Conservation (phyloP, 2,888 invertebrate genomes). For the Watsonalla binaria region DNA sequence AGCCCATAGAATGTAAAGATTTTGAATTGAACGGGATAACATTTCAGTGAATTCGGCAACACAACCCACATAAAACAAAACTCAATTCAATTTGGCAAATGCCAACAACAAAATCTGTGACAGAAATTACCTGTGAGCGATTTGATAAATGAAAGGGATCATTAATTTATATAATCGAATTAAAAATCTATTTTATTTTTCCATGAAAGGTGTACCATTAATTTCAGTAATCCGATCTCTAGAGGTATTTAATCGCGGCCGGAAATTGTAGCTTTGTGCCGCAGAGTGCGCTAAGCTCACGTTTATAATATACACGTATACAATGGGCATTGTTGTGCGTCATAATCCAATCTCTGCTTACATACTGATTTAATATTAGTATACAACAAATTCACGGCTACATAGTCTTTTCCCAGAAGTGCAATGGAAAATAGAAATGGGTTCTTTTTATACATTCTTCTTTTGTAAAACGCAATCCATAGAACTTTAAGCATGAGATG, state of each 20-base stretch:
- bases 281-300: conserved; percentile 23
- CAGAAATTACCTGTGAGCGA: conserved; percentile 20
- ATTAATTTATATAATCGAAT: conserved; percentile 28
- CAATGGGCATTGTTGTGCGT: conserved; percentile 14
- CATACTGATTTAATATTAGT: conserved; percentile 1
- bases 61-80: background rate
- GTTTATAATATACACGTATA: conserved; percentile 12
- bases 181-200: conserved; percentile 18
- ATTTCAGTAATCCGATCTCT: conserved; percentile 28
- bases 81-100: background rate
- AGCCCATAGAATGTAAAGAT: too few species aligned
- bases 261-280: conserved; percentile 16
- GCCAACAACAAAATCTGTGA: conserved; percentile 18
- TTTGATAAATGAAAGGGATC: conserved; percentile 25
- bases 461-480: too few species aligned
- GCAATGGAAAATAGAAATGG: too few species aligned
- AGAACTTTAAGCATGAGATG: too few species aligned
- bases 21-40: too few species aligned
- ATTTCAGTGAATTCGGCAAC: background rate
- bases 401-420: too few species aligned
- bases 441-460: too few species aligned
- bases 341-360: conserved; percentile 9
- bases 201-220: conserved; percentile 26
- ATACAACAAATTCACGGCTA: too few species aligned
- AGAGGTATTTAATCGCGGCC: conserved; percentile 23